Evolutionary conservation across 2,113 vertebrate genomes (phyloP).

Genomic region (Ctenodactylus gundi): DNA sequence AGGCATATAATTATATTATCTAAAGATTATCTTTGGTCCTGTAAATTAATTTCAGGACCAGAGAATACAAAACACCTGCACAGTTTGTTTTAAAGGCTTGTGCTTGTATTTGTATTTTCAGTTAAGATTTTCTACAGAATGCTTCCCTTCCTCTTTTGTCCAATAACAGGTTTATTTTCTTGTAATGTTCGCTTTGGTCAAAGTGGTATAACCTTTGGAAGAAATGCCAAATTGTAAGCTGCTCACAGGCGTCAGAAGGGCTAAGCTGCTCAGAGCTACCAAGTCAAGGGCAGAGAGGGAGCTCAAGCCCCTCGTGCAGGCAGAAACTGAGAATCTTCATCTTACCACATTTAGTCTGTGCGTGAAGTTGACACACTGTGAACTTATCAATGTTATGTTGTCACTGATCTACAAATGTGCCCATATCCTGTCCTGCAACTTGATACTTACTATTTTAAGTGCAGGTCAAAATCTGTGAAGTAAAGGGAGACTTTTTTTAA

Average conservation of each 20-base stretch:
- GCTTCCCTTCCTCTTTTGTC: background rate
- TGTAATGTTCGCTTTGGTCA: slow-evolving; percentile 28
- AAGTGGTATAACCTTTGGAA: background rate
- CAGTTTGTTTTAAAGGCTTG: slow-evolving; percentile 34
- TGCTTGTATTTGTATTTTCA: slow-evolving; percentile 42
- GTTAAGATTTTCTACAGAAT: background rate
- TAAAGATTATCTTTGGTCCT: slow-evolving; percentile 24
- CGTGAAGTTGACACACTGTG: background rate
- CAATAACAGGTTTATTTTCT: slow-evolving; percentile 26
- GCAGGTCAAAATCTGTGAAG: background rate
- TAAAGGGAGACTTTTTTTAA: slow-evolving; percentile 38
- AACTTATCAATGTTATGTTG: background rate
- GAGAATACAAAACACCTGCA: background rate
- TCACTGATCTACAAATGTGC: background rate
- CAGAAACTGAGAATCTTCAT: slow-evolving; percentile 22
- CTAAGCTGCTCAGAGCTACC: background rate
- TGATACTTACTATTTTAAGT: background rate
- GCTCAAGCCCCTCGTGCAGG: background rate
- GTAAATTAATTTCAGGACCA: background rate
- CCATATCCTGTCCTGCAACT: background rate
- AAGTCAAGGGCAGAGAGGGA: background rate
- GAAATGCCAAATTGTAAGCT: slow-evolving; percentile 28
- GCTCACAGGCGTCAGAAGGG: background rate
- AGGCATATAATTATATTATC: background rate
- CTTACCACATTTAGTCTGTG: background rate